A percentile compares a stretch with the other conserved stretches of the same genome.
phyloP scores from a whole-genome alignment of 2,888 invertebrate species.

The Corbicula japonica region DNA sequence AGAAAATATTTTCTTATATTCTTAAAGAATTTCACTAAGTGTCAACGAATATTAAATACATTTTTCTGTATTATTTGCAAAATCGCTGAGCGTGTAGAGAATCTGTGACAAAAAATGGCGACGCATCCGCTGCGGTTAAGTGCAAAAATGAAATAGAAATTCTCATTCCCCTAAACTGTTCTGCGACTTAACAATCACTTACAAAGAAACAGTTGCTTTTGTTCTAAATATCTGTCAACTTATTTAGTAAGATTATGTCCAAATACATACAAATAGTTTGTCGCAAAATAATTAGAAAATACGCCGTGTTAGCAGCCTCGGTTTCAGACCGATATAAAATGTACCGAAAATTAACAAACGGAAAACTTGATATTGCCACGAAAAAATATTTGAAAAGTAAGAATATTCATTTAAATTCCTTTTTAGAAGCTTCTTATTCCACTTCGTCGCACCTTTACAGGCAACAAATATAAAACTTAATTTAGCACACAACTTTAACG shows the following conservation, averaged over 20 bases:
- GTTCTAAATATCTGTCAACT: conserved; percentile 21
- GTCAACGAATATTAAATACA: no score
- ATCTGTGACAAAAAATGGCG: conserved; percentile 38
- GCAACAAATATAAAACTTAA: no score
- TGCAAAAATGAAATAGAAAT: not conserved
- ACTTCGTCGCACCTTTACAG: no score
- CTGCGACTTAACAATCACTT: not conserved
- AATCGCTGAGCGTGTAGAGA: conserved; percentile 10
- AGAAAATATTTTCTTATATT: no score
- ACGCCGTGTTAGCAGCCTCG: conserved; percentile 42
- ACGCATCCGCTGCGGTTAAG: conserved; percentile 39
- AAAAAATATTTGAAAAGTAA: no score
- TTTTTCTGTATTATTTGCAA: no score
- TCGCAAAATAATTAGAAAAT: not conserved
- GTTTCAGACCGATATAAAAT: conserved; percentile 10
- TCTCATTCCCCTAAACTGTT: not conserved
- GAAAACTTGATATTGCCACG: no score
- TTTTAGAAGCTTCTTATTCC: no score
- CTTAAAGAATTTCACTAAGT: no score
- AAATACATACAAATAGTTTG: not conserved
- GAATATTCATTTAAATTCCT: no score
- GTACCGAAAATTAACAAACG: conserved; percentile 6
- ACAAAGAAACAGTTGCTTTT: not conserved
- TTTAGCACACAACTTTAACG: no score
- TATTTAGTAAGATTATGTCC: not conserved